Evolutionary conservation across 2,888 invertebrate genomes (phyloP).

Genomic region (Plagiodera versicolora): DNA sequence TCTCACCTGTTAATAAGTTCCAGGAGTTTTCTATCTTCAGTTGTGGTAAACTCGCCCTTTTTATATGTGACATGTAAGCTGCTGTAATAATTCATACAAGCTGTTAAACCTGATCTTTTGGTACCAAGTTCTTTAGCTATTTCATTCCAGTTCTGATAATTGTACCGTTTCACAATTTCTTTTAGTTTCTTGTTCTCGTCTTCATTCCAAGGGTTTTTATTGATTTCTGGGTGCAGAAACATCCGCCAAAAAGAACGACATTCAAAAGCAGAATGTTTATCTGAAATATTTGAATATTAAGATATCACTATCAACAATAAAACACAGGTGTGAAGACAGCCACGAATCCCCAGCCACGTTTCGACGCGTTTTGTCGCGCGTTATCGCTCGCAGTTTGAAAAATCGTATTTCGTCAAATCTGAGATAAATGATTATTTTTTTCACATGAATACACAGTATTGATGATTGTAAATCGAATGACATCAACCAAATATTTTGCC

Average conservation of each 20-base stretch:
- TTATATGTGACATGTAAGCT: constrained; percentile 49
- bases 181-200: constrained; percentile 57
- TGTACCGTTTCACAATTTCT: constrained; percentile 50
- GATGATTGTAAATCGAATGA: too few species aligned
- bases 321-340: too few species aligned
- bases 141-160: constrained; percentile 66
- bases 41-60: constrained; percentile 63
- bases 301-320: too few species aligned
- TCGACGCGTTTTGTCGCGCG: too few species aligned
- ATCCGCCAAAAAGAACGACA: constrained; percentile 73
- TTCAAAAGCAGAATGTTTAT: constrained; percentile 64
- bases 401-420: too few species aligned
- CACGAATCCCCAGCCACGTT: too few species aligned
- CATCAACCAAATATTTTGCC: too few species aligned
- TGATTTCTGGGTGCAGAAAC: constrained; percentile 69
- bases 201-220: constrained; percentile 60
- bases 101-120: constrained; percentile 68
- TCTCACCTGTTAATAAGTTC: constrained; percentile 65
- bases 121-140: constrained; percentile 63
- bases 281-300: constrained; percentile 32
- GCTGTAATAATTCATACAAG: constrained; percentile 67
- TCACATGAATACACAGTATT: too few species aligned
- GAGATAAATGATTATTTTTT: too few species aligned
- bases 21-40: constrained; percentile 69
- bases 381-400: too few species aligned